Evolutionary conservation across 2,888 invertebrate species (phyloP).

Genomic region (Dicycla oo): DNA sequence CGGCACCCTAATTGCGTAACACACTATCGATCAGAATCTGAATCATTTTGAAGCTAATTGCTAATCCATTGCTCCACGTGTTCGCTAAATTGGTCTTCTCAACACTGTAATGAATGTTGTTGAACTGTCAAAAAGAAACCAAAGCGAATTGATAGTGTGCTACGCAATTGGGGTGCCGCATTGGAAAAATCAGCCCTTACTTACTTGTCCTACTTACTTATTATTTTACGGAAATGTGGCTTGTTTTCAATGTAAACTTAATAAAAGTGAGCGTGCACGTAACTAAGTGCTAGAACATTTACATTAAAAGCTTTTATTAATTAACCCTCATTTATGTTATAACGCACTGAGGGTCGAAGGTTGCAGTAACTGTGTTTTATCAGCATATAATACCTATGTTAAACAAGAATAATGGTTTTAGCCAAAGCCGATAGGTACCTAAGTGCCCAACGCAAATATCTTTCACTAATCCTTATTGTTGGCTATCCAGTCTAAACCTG

Average conservation of each 20-base stretch:
- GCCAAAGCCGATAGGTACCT: not conserved
- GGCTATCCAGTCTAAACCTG: constrained; percentile 8
- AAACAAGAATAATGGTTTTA: not conserved
- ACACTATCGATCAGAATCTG: too few relatives aligned
- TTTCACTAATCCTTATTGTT: not conserved
- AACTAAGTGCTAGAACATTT: constrained; percentile 21
- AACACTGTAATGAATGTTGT: too few relatives aligned
- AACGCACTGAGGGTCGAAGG: constrained; percentile 8
- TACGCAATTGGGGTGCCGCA: too few relatives aligned
- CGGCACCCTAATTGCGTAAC: too few relatives aligned
- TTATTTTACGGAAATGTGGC: constrained; percentile 29
- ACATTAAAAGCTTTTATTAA: constrained; percentile 16
- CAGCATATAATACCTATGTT: not conserved
- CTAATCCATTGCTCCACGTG: too few relatives aligned
- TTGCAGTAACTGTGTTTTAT: constrained; percentile 6
- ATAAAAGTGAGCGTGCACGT: constrained; percentile 16
- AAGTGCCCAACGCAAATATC: not conserved
- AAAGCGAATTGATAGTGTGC: too few relatives aligned
- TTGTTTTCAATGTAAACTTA: constrained; percentile 23
- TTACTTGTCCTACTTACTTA: not conserved
- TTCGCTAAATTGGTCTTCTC: too few relatives aligned
- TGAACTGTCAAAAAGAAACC: too few relatives aligned
- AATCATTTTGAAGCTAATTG: too few relatives aligned
- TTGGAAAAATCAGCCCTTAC: not conserved
- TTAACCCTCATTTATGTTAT: constrained; percentile 2